Conservation (phyloP, 2,888 invertebrate species). For the Coleophora flavipennella region DNA sequence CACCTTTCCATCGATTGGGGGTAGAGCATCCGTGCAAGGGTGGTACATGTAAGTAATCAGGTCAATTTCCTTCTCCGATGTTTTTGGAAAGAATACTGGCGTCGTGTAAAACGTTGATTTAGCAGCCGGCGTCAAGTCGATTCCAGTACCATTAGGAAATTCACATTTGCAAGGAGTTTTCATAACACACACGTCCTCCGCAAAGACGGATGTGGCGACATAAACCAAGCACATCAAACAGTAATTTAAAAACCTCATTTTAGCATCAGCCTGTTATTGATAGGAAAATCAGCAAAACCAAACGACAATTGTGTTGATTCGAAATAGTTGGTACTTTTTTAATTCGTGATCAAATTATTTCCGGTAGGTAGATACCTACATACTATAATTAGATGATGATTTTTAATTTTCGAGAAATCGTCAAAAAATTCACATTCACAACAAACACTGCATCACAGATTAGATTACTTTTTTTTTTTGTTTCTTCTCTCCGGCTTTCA, state of each 20-base stretch:
- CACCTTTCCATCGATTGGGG: conserved; percentile 21
- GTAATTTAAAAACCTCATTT: conserved; percentile 17
- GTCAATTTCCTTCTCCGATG: conserved; percentile 26
- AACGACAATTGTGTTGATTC: neutral
- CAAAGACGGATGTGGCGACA: conserved; percentile 19
- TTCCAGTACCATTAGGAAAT: conserved; percentile 63
- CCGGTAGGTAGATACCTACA: too few relatives aligned
- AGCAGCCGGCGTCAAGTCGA: conserved; percentile 46
- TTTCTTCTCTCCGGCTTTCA: too few relatives aligned
- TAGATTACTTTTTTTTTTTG: too few relatives aligned
- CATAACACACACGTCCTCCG: conserved; percentile 41
- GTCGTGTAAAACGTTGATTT: conserved; percentile 37
- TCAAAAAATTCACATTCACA: too few relatives aligned
- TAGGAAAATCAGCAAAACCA: conserved; percentile 1
- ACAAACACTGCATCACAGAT: too few relatives aligned
- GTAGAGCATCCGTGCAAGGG: conserved; percentile 45
- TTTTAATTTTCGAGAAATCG: too few relatives aligned
- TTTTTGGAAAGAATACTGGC: conserved; percentile 25
- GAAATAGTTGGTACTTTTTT: too few relatives aligned
- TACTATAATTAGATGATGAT: too few relatives aligned
- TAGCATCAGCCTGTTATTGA: conserved; percentile 23
- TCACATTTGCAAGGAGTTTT: conserved; percentile 53
- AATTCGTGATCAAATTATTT: too few relatives aligned
- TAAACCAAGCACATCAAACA: conserved; percentile 22
- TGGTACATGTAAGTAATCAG: conserved; percentile 51